phyloP scores from a whole-genome alignment of 2,888 invertebrate species.

The Petrolisthes cinctipes region DNA sequence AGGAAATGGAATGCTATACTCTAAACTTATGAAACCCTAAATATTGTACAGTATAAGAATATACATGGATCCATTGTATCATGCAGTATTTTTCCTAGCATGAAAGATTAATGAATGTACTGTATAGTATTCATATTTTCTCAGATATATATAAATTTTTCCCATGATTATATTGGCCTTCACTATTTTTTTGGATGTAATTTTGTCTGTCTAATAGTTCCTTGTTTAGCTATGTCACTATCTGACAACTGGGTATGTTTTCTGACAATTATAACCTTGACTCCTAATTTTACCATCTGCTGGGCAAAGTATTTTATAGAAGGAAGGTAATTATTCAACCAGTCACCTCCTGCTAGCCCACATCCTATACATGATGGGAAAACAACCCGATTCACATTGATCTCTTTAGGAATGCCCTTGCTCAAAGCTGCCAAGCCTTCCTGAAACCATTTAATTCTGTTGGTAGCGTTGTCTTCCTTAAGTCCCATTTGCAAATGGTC shows the following conservation, averaged over 20 bases:
- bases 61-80: too few relatives aligned
- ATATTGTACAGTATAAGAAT: too few relatives aligned
- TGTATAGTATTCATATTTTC: too few relatives aligned
- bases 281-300: not conserved
- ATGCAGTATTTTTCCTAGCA: too few relatives aligned
- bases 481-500: slow-evolving; percentile 19
- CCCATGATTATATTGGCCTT: too few relatives aligned
- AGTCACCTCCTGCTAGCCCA: slow-evolving; percentile 42
- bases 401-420: not conserved
- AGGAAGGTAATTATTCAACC: slow-evolving; percentile 33
- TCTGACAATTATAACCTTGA: slow-evolving; percentile 28
- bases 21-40: too few relatives aligned
- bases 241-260: not conserved
- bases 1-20: too few relatives aligned
- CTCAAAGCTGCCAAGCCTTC: slow-evolving; percentile 7
- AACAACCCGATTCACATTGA: not conserved
- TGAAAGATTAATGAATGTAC: too few relatives aligned
- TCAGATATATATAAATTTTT: too few relatives aligned
- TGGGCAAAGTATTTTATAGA: slow-evolving; percentile 9
- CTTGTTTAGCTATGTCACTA: not conserved
- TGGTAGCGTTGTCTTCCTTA: not conserved
- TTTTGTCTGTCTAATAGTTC: not conserved
- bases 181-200: not conserved
- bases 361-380: slow-evolving; percentile 32
- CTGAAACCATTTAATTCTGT: slow-evolving; percentile 27